These are phyloP conservation scores for Apis dorsata DNA, from an alignment of 1,140 invertebrate genomes.

Conservation along the genomic window DNA sequence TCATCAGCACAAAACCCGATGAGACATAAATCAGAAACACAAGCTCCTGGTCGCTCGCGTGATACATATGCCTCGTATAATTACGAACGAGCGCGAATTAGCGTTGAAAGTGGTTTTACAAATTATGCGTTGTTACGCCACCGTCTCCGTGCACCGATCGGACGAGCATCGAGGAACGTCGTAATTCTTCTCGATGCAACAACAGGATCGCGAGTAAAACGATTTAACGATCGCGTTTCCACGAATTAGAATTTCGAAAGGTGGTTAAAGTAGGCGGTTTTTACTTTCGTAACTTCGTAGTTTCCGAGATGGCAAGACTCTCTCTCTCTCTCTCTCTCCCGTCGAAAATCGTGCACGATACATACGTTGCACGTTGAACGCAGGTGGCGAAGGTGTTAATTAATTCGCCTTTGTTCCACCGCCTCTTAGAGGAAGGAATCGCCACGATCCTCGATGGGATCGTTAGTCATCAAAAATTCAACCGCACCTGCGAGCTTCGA, in stretches of 20 bases:
- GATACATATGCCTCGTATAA: not conserved
- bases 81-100: not conserved
- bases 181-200: not conserved
- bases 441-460: constrained; percentile 44
- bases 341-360: not conserved
- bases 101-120: constrained; percentile 14
- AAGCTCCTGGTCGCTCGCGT: not conserved
- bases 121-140: constrained; percentile 40
- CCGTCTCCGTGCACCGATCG: constrained; percentile 1
- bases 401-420: constrained; percentile 61
- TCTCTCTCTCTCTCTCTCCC: not conserved
- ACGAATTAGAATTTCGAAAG: constrained; percentile 40
- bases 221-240: constrained; percentile 37
- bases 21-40: not conserved
- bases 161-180: not conserved
- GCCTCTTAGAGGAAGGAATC: constrained; percentile 56
- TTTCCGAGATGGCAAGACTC: not conserved
- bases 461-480: constrained; percentile 64
- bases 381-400: constrained; percentile 64
- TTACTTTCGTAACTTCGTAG: constrained; percentile 6
- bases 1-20: not conserved
- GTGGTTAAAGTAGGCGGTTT: not conserved
- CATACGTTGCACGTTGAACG: constrained; percentile 22
- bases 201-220: not conserved
- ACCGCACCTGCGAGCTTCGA: constrained; percentile 49